phyloP scores from a whole-genome alignment of 1,140 invertebrate species.

The Lordiphosa mommai region DNA sequence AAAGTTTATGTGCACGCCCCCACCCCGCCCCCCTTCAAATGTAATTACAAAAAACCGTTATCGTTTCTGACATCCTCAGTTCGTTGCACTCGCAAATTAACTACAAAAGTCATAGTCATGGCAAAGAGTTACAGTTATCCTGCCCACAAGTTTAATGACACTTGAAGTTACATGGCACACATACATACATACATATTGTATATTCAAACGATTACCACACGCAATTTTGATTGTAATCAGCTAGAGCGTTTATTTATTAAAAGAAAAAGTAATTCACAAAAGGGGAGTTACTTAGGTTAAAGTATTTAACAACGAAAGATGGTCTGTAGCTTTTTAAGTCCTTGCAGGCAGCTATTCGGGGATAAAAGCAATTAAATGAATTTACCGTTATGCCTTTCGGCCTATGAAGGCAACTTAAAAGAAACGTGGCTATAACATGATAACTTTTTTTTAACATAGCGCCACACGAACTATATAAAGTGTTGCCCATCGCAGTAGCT shows the following conservation, averaged over 20 bases:
- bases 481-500: too few species aligned
- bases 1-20: constrained; percentile 40
- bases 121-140: constrained; percentile 21
- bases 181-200: constrained; percentile 15
- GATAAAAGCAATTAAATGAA: too few species aligned
- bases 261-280: constrained; percentile 8
- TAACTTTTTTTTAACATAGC: too few species aligned
- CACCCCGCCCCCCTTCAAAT: constrained; percentile 30
- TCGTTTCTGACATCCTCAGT: constrained; percentile 42
- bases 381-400: too few species aligned
- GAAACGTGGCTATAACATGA: too few species aligned
- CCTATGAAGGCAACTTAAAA: too few species aligned
- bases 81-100: constrained; percentile 65
- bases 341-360: too few species aligned
- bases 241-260: constrained; percentile 33
- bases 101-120: constrained; percentile 41
- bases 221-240: constrained; percentile 39
- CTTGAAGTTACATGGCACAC: constrained; percentile 20
- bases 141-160: constrained; percentile 47
- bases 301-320: too few species aligned
- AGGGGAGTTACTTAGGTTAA: too few species aligned
- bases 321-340: neutral
- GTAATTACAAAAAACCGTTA: constrained; percentile 66
- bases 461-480: too few species aligned
- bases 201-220: constrained; percentile 7